These are phyloP conservation scores for Lasioglossum villosulum DNA, from an alignment of 2,888 invertebrate genomes.

Conservation along the genomic window DNA sequence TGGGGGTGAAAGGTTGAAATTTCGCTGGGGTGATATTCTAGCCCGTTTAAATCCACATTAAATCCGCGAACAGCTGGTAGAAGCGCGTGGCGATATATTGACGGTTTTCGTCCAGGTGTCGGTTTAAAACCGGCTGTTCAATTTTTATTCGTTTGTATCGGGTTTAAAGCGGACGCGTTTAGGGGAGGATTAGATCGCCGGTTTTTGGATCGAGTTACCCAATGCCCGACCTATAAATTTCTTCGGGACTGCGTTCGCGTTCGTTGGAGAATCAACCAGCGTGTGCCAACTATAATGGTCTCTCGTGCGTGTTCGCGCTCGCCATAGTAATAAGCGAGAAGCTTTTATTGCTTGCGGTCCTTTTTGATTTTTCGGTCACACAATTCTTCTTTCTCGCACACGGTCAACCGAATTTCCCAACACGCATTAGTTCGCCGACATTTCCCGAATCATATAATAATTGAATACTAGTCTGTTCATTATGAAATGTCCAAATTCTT, in stretches of 20 bases:
- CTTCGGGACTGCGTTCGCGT: not conserved
- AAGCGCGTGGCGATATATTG: not conserved
- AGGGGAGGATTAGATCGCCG: slow-evolving; percentile 25
- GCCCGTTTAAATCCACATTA: slow-evolving; percentile 29
- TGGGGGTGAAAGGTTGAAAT: not conserved
- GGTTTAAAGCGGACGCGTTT: slow-evolving; percentile 18
- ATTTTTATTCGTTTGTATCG: slow-evolving; percentile 29
- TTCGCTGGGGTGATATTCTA: not conserved
- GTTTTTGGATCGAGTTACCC: not conserved
- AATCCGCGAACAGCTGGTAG: slow-evolving; percentile 14
- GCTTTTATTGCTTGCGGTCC: not conserved
- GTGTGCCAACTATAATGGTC: not conserved
- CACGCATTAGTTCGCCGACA: not conserved
- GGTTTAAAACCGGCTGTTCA: slow-evolving; percentile 26
- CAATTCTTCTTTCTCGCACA: not conserved
- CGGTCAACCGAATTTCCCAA: not conserved
- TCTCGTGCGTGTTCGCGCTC: not conserved
- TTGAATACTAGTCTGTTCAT: no score
- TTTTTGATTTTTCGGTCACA: not conserved
- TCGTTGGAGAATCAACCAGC: not conserved
- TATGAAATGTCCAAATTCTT: no score
- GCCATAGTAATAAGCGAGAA: not conserved
- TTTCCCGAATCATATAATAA: not conserved
- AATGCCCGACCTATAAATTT: slow-evolving; percentile 13
- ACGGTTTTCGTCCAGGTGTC: not conserved